These are phyloP conservation scores for Solea senegalensis DNA, from an alignment of 2,113 vertebrate species.

Conservation along the genomic window DNA sequence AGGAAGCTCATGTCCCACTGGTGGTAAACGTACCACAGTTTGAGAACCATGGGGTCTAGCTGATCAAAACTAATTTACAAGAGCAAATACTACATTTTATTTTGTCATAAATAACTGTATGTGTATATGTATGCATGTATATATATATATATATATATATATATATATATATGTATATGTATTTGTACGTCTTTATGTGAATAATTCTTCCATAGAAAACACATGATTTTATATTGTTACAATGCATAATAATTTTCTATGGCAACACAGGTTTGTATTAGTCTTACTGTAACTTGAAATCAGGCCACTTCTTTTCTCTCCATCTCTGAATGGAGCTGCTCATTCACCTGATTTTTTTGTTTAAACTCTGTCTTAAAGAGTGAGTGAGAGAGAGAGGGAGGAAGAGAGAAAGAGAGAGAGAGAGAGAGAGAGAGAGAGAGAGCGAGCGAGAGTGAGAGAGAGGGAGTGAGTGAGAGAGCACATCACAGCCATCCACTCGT, in stretches of 20 bases:
- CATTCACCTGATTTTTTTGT: slow-evolving; percentile 26
- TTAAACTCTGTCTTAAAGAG: slow-evolving; percentile 1
- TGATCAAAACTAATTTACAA: no score
- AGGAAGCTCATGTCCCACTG: no score
- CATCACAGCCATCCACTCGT: slow-evolving; percentile 29
- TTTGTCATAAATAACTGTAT: no score
- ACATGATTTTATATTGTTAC: no score
- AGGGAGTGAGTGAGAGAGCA: slow-evolving; percentile 22
- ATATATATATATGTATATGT: no score
- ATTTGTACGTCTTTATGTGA: background rate
- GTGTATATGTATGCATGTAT: no score
- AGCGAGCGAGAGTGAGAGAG: slow-evolving; percentile 20
- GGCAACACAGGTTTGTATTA: background rate
- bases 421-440: slow-evolving; percentile 24
- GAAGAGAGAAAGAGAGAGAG: slow-evolving; percentile 25
- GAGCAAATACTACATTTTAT: no score
- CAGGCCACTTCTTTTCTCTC: slow-evolving; percentile 22
- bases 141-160: no score
- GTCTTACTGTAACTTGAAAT: slow-evolving; percentile 20
- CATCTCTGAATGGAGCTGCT: slow-evolving; percentile 29
- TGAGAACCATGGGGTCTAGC: no score
- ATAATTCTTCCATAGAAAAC: background rate
- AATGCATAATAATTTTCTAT: no score
- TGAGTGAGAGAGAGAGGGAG: slow-evolving; percentile 20
- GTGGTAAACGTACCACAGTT: no score